phyloP scores from a whole-genome alignment of 2,113 vertebrate genomes.

The Callospermophilus lateralis region DNA sequence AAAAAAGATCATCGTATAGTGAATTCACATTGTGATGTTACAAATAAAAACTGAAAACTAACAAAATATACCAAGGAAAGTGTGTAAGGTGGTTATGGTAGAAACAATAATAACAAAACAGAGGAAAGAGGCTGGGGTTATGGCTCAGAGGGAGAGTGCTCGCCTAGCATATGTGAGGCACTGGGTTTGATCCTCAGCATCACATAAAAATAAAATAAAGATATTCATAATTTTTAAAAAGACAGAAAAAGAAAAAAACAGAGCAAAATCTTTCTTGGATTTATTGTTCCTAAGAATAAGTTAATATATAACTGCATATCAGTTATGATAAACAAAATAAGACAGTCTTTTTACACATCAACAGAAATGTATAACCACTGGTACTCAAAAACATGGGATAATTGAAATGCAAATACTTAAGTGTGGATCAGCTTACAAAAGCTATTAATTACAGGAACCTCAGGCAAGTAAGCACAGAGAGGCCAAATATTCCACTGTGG shows the following conservation, averaged over 20 bases:
- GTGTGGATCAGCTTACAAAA: slow-evolving; percentile 19
- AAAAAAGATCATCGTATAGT: not conserved
- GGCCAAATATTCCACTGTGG: not conserved
- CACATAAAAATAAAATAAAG: too few species aligned
- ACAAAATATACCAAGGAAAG: not conserved
- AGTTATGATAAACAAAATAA: slow-evolving; percentile 16
- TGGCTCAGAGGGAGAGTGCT: too few species aligned
- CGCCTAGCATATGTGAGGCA: too few species aligned
- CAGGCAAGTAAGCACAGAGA: not conserved
- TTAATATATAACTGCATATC: not conserved
- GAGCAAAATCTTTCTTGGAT: not conserved
- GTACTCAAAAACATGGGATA: not conserved
- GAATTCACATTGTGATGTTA: not conserved
- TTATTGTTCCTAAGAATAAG: not conserved
- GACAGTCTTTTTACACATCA: not conserved
- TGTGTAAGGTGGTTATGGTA: not conserved
- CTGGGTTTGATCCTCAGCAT: too few species aligned
- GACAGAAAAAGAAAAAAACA: not conserved
- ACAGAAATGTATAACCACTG: slow-evolving; percentile 45
- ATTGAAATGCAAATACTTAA: slow-evolving; percentile 45
- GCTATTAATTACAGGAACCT: slow-evolving; percentile 43
- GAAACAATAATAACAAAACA: slow-evolving; percentile 17
- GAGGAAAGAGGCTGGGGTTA: not conserved
- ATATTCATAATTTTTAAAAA: too few species aligned
- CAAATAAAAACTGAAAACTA: slow-evolving; percentile 3